These are phyloP conservation scores for Eriosoma lanigerum DNA, from an alignment of 1,140 invertebrate species.

Conservation along the genomic window DNA sequence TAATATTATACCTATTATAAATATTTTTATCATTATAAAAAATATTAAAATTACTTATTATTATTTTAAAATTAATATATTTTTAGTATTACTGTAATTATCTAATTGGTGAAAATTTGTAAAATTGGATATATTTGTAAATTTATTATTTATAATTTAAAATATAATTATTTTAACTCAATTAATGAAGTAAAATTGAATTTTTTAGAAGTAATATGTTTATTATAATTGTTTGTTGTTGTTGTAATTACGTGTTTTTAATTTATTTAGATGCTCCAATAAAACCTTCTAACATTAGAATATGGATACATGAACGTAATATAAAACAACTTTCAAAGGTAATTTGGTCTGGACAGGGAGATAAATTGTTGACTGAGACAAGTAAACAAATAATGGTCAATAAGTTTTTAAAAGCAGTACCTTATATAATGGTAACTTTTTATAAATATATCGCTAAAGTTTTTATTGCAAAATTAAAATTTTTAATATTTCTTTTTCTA, in stretches of 20 bases:
- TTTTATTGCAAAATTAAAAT: not conserved
- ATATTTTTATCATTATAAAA: too few species aligned
- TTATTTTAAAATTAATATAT: too few species aligned
- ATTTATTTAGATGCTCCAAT: slow-evolving; percentile 58
- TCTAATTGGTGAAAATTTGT: too few species aligned
- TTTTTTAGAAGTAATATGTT: too few species aligned
- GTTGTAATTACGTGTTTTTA: not conserved
- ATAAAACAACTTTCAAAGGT: slow-evolving; percentile 79
- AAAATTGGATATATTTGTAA: too few species aligned
- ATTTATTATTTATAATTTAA: too few species aligned
- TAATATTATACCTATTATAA: too few species aligned
- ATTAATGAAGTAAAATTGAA: too few species aligned
- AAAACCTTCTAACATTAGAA: slow-evolving; percentile 82
- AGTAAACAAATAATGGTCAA: slow-evolving; percentile 78
- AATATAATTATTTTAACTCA: too few species aligned
- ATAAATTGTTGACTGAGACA: slow-evolving; percentile 76
- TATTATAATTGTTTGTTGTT: too few species aligned
- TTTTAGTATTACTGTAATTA: too few species aligned
- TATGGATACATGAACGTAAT: slow-evolving; percentile 89
- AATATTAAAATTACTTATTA: too few species aligned
- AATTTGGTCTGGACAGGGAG: slow-evolving; percentile 83
- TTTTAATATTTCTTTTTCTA: not conserved
- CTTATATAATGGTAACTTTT: slow-evolving; percentile 77
- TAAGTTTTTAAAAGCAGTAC: slow-evolving; percentile 80
- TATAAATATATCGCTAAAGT: not conserved